Evolutionary conservation across 2,797 vertebrate species (phyloP).

Genomic region (Squalus acanthias): DNA sequence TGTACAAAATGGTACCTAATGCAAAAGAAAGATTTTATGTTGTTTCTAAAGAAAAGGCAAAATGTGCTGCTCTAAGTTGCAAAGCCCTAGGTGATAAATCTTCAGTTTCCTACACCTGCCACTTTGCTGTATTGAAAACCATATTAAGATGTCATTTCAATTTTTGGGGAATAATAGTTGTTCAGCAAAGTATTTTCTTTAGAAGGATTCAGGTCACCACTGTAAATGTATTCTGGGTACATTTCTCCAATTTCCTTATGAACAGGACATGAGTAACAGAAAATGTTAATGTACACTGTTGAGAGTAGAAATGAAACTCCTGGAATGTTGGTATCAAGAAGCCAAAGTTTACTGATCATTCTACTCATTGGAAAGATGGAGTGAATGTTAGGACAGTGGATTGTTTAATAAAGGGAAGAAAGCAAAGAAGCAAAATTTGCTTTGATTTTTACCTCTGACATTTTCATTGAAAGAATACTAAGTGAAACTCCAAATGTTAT

Average conservation of each 20-base stretch:
- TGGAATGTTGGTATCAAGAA: not conserved
- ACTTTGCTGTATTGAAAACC: not conserved
- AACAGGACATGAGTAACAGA: not conserved
- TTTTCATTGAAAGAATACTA: not conserved
- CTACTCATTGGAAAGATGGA: not conserved
- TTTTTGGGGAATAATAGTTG: not conserved
- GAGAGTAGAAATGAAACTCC: not conserved
- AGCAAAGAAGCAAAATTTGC: not conserved
- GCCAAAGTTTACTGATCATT: not conserved
- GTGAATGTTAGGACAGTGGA: not conserved
- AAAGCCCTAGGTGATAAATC: not conserved
- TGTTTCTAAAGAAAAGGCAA: not conserved
- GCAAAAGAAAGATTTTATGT: not conserved
- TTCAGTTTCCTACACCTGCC: not conserved
- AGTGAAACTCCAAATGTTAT: not conserved
- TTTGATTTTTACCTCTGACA: not conserved
- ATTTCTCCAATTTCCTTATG: not conserved
- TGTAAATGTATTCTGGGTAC: not conserved
- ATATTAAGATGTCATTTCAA: not conserved
- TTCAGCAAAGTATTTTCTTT: not conserved
- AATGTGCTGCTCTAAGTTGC: not conserved
- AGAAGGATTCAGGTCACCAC: not conserved
- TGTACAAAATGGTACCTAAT: not conserved
- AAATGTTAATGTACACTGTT: not conserved
- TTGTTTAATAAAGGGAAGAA: not conserved